phyloP scores from a whole-genome alignment of 2,888 invertebrate species.

The Pristionchus japonicus region DNA sequence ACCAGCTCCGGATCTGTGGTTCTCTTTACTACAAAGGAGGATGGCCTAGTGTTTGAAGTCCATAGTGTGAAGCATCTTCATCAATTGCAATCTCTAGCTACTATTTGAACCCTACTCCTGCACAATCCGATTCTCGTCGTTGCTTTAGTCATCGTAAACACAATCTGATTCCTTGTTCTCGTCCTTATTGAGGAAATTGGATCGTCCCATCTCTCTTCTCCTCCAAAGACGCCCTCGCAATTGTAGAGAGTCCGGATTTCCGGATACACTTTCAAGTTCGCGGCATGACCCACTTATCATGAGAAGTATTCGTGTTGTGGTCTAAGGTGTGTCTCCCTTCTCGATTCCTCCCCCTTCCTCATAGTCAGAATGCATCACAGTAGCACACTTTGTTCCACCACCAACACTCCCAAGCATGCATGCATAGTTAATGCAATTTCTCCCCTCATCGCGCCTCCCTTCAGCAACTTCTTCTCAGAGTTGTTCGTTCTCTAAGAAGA shows the following conservation, averaged over 20 bases:
- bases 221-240: not conserved
- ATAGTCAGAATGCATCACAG: not conserved
- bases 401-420: not conserved
- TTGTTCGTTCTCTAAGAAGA: not conserved
- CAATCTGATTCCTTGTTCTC: not conserved
- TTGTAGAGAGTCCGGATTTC: not conserved
- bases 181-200: not conserved
- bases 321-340: not conserved
- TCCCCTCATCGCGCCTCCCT: not conserved
- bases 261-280: not conserved
- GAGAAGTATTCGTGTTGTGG: not conserved
- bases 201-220: not conserved
- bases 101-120: not conserved
- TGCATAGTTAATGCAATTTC: conserved; percentile 8
- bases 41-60: no score
- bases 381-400: not conserved
- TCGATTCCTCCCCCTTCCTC: not conserved
- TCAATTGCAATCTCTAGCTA: not conserved
- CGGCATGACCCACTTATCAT: not conserved
- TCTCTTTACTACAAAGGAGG: not conserved
- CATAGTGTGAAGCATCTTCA: no score
- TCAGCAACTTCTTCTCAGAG: not conserved
- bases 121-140: not conserved
- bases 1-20: not conserved
- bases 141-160: not conserved